Conservation (phyloP, 2,797 vertebrate genomes). For the Microcaecilia unicolor region DNA sequence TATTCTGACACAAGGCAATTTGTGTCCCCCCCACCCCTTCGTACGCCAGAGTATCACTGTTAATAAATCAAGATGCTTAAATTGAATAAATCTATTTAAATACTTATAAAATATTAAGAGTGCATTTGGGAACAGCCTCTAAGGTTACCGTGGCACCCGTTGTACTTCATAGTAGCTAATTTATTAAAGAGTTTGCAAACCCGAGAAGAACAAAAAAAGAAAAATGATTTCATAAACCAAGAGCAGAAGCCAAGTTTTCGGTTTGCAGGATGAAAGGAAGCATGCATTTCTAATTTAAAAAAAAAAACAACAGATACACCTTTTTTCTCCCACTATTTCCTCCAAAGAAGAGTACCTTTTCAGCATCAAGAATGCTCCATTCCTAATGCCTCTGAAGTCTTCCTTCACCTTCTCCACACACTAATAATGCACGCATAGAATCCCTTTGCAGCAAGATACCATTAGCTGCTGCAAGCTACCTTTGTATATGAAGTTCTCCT, state of each 20-base stretch:
- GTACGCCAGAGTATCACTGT: conserved; percentile 40
- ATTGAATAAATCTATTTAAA: conserved; percentile 71
- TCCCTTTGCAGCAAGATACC: conserved; percentile 65
- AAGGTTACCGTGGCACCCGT: conserved; percentile 64
- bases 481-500: conserved; percentile 55
- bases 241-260: conserved; percentile 69
- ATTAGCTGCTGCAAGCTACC: conserved; percentile 61
- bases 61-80: conserved; percentile 60
- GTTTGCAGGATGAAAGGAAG: conserved; percentile 68
- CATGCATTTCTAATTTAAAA: conserved; percentile 74
- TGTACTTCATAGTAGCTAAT: conserved; percentile 62
- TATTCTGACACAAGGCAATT: conserved; percentile 50
- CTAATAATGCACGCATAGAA: conserved; percentile 60
- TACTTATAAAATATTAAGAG: conserved; percentile 72
- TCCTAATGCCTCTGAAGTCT: conserved; percentile 64
- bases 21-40: conserved; percentile 45
- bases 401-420: conserved; percentile 59
- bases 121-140: conserved; percentile 66
- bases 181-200: conserved; percentile 70
- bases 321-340: conserved; percentile 60
- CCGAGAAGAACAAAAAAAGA: conserved; percentile 59
- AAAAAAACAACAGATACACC: conserved; percentile 72
- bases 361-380: conserved; percentile 70
- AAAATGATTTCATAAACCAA: conserved; percentile 72
- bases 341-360: conserved; percentile 67